A percentile compares a stretch with the other conserved stretches of the same genome.
These are phyloP conservation scores for Epistrophella euchroma DNA, from an alignment of 2,888 invertebrate genomes.

Conservation along the genomic window DNA sequence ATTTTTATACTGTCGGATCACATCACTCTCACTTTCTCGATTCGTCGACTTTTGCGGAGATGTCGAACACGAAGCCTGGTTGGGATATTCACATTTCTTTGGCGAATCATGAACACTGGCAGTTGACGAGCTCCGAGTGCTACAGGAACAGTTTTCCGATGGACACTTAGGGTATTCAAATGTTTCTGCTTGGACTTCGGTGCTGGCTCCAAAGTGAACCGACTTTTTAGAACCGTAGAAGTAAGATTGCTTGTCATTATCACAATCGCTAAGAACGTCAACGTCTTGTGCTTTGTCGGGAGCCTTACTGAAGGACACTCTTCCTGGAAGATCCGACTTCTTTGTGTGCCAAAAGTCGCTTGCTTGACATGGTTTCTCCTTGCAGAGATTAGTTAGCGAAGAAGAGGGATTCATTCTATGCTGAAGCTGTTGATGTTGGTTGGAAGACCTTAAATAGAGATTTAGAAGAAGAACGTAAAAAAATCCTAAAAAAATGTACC, in stretches of 20 bases:
- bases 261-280: constrained; percentile 81
- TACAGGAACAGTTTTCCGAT: constrained; percentile 82
- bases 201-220: constrained; percentile 81
- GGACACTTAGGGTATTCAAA: constrained; percentile 83
- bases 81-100: constrained; percentile 66
- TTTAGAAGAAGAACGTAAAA: not conserved
- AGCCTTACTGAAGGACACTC: constrained; percentile 83
- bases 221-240: constrained; percentile 79
- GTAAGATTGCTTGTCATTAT: constrained; percentile 80
- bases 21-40: constrained; percentile 71
- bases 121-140: constrained; percentile 82
- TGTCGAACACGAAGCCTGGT: constrained; percentile 26
- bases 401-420: constrained; percentile 55
- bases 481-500: not conserved
- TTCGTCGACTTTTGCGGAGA: constrained; percentile 39
- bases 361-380: constrained; percentile 47
- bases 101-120: constrained; percentile 79
- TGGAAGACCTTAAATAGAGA: constrained; percentile 28
- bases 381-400: constrained; percentile 37
- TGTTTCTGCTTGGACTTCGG: constrained; percentile 80
- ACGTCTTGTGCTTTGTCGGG: constrained; percentile 77
- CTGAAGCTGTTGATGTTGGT: constrained; percentile 32
- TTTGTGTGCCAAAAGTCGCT: constrained; percentile 64
- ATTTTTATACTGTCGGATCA: constrained; percentile 82
- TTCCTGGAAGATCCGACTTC: constrained; percentile 82